Base-by-base conservation (phyloP, 2,888 invertebrate genomes). In the Dynastes hyllus region DNA sequence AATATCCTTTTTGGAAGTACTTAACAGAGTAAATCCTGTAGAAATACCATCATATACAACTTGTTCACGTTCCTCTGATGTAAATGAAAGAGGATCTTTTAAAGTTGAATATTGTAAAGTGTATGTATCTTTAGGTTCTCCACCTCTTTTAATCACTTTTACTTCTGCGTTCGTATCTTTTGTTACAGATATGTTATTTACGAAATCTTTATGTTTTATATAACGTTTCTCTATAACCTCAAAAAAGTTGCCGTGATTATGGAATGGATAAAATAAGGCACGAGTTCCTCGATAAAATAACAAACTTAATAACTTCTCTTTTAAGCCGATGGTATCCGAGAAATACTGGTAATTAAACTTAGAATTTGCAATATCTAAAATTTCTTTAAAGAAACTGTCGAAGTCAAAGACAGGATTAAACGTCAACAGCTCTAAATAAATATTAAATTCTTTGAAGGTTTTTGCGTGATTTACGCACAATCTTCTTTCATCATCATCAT, bases 381-480 rank as follows among this genome's bases (percentile, higher is more conserved):
- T 76, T 73, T 87, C 87, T 79, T 86, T 84, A 70, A 86, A 87
- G 81, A 87, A 87, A 5, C 80, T 76, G 1, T 79, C 81, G 69
- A 84, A 86, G 76, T 86, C 81, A 80, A 87, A 87, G 55, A 82
- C 71, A 9, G 76, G 32, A 2, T 80, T 81, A 79, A 84, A 85
- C 5, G 85, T 82, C 66, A 87, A 69, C 22, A 86, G 37, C 78
- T 86, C 83, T 66, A 87, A 84, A 32, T 76, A 45, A 55, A 87
- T 86, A 51, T 84, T 80, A 79, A 78, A 82, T 37, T 78, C 80
- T 51, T 70, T 76, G 53, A 86, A 86, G n/a, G 84, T 85, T 83
- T 86, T 85, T 0, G 84, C 85, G 81, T 87, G 86, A 76, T 86
- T 86, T 13, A 87, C 80, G 53, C 85, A 85, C 9, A 85, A 82